A percentile compares a stretch with the other conserved stretches of the same genome.
Evolutionary conservation across 2,888 invertebrate genomes (phyloP).

Genomic region (Xanthia icteritia): DNA sequence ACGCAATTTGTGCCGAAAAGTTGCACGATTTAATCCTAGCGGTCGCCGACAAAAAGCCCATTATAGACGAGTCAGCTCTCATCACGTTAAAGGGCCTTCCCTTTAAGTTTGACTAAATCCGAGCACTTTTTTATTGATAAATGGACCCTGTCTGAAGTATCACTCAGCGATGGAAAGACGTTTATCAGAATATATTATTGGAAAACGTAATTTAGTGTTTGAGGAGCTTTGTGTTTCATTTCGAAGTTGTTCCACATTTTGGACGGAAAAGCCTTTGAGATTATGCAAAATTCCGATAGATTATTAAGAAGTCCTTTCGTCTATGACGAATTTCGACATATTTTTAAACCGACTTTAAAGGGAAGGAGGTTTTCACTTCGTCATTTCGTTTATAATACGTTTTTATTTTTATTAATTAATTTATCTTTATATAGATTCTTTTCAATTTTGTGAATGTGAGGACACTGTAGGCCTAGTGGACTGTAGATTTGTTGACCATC

Average conservation of each 20-base stretch:
- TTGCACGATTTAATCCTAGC: slow-evolving; percentile 83
- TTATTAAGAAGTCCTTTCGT: slow-evolving; percentile 10
- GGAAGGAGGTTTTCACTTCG: too few relatives aligned
- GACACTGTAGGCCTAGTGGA: too few relatives aligned
- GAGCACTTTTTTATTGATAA: slow-evolving; percentile 78
- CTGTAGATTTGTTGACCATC: too few relatives aligned
- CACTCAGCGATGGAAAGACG: slow-evolving; percentile 70
- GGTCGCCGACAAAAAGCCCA: slow-evolving; percentile 83
- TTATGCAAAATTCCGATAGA: slow-evolving; percentile 38
- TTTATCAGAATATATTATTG: slow-evolving; percentile 71
- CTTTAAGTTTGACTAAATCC: slow-evolving; percentile 84
- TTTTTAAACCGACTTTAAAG: neutral
- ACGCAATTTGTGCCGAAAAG: slow-evolving; percentile 79
- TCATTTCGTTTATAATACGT: too few relatives aligned
- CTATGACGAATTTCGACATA: slow-evolving; percentile 11
- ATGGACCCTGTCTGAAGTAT: slow-evolving; percentile 73
- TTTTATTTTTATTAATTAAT: too few relatives aligned
- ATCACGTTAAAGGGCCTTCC: slow-evolving; percentile 84
- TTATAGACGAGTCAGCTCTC: slow-evolving; percentile 81
- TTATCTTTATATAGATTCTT: too few relatives aligned
- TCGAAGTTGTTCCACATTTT: slow-evolving; percentile 35
- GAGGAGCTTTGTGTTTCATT: slow-evolving; percentile 20
- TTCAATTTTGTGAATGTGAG: too few relatives aligned
- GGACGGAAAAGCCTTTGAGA: slow-evolving; percentile 10
- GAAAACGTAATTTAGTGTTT: slow-evolving; percentile 55